These are phyloP conservation scores for Cryptotis parvus DNA, from an alignment of 2,113 vertebrate genomes.

Conservation along the genomic window DNA sequence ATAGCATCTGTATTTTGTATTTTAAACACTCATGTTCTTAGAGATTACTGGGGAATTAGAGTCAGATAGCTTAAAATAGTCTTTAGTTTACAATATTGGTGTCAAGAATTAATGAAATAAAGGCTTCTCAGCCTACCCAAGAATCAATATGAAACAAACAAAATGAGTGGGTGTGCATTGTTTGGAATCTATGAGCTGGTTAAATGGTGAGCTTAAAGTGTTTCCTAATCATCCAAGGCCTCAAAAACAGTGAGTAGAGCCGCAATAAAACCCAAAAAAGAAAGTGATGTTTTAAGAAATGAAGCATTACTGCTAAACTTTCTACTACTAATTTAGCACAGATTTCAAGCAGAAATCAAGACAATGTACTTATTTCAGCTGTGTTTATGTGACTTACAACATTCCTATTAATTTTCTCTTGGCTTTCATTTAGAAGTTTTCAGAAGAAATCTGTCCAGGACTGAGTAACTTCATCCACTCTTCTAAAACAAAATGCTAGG, in stretches of 20 bases:
- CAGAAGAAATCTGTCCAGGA: slow-evolving; percentile 20
- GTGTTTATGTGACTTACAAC: slow-evolving; percentile 75
- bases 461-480: background rate
- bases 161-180: background rate
- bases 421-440: slow-evolving; percentile 30
- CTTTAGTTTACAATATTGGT: slow-evolving; percentile 37
- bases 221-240: slow-evolving; percentile 23
- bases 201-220: slow-evolving; percentile 2
- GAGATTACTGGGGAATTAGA: slow-evolving; percentile 21
- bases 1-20: slow-evolving; percentile 18
- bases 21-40: slow-evolving; percentile 40
- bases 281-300: slow-evolving; percentile 52
- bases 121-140: background rate
- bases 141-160: slow-evolving; percentile 52
- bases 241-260: background rate
- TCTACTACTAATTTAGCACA: slow-evolving; percentile 57
- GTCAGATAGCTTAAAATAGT: slow-evolving; percentile 25
- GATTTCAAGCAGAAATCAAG: slow-evolving; percentile 56
- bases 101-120: slow-evolving; percentile 51
- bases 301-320: slow-evolving; percentile 17
- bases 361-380: slow-evolving; percentile 51
- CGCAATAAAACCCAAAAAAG: slow-evolving; percentile 44
- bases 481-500: background rate
- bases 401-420: slow-evolving; percentile 43
- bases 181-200: background rate